phyloP scores from a whole-genome alignment of 2,797 vertebrate genomes.

The Anguilla anguilla region DNA sequence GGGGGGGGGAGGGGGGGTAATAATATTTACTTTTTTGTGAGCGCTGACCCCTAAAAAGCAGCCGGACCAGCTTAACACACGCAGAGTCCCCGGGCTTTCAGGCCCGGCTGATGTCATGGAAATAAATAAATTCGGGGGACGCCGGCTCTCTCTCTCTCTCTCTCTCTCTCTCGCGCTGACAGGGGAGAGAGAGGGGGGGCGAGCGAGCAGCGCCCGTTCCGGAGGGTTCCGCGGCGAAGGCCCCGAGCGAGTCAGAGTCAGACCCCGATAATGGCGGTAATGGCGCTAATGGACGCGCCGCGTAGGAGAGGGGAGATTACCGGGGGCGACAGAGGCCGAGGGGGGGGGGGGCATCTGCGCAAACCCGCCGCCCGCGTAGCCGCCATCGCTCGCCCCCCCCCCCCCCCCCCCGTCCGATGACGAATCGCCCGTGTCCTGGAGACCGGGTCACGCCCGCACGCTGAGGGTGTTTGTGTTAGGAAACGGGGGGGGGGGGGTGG shows the following conservation, averaged over 20 bases:
- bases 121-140: not conserved
- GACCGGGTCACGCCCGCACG: not conserved
- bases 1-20: not conserved
- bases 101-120: not conserved
- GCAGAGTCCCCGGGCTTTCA: not conserved
- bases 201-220: not conserved
- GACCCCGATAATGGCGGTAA: not conserved
- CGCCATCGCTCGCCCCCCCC: not conserved
- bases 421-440: not conserved
- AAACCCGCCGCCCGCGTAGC: not conserved
- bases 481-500: not conserved
- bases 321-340: not conserved
- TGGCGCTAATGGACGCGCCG: not conserved
- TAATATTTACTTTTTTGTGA: not conserved
- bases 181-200: no score
- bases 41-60: not conserved
- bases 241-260: not conserved
- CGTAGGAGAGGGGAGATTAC: not conserved
- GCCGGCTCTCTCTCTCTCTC: not conserved
- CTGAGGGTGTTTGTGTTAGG: not conserved
- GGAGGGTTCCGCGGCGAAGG: not conserved
- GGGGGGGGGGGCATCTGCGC: not conserved
- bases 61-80: not conserved
- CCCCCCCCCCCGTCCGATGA: not conserved
- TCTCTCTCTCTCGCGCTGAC: no score